phyloP scores from a whole-genome alignment of 2,797 vertebrate species.

The Artibeus jamaicensis region DNA sequence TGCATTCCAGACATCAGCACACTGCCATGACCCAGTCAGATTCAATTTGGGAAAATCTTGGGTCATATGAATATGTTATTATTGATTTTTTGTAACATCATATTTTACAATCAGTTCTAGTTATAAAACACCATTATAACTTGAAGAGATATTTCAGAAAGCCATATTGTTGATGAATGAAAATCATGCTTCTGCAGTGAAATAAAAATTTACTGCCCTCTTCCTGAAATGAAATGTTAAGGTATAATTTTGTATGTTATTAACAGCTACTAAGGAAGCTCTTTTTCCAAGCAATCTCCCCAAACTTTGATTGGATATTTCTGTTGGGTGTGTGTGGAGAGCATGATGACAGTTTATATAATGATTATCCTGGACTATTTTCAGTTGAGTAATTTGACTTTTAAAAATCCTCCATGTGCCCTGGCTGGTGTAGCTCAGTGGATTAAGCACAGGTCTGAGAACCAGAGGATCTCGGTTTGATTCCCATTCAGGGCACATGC shows the following conservation, averaged over 20 bases:
- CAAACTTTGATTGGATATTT: background rate
- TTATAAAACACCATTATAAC: constrained; percentile 65
- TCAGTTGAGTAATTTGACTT: background rate
- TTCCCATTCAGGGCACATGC: too few relatives aligned
- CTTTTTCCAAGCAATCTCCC: background rate
- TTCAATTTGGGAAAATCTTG: constrained; percentile 75
- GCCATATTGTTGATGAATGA: background rate
- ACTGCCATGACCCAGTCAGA: constrained; percentile 71
- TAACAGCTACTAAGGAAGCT: background rate
- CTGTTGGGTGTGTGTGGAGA: background rate
- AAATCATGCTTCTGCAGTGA: constrained; percentile 15
- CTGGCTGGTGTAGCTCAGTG: too few relatives aligned
- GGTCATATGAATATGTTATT: constrained; percentile 74
- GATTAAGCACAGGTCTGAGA: too few relatives aligned
- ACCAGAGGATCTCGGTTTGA: too few relatives aligned
- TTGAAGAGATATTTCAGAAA: constrained; percentile 56
- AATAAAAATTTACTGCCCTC: constrained; percentile 7
- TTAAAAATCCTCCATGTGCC: background rate
- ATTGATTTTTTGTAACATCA: constrained; percentile 66
- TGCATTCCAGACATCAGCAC: constrained; percentile 64
- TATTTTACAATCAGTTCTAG: constrained; percentile 68
- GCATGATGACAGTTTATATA: background rate
- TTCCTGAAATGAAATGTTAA: constrained; percentile 1
- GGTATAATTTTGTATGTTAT: background rate
- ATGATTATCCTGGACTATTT: background rate